Evolutionary conservation across 2,113 vertebrate genomes (phyloP), one percentile per base, ranked within the genome.

Genomic region (Corythoichthys intestinalis): DNA sequence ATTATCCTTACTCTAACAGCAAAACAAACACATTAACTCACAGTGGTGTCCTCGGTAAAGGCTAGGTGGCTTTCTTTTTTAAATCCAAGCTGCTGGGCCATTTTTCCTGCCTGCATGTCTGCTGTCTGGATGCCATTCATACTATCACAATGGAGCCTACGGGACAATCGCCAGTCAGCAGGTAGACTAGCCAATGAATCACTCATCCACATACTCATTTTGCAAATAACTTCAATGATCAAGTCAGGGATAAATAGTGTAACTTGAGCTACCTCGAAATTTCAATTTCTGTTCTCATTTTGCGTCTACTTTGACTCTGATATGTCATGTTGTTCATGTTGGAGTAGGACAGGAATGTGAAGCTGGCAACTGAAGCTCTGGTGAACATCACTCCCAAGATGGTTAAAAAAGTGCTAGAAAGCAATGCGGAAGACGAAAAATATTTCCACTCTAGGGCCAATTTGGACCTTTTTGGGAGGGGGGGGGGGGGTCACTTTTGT

Each of bases 31-130:
- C 77, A 7, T 65, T 14, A 50, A 80, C 82, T 79, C 66, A 70
- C 75, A 60, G 71, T 5, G n/a, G 61, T 64, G 65, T 85, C 88
- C 66, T 80, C 79, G 62, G 82, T 48, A 61, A 86, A 76, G 34
- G 84, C 76, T 50, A 86, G 83, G 72, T 79, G 85, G 62, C 85
- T 78, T 72, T 83, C 83, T 67, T 83, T 70, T 64, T 83, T 80
- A 49, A 78, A 71, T 73, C 66, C 66, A 44, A 57, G 79, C 71
- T 79, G 73, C 64, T 69, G 76, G 76, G 67, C 74, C 49, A 76
- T 78, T 74, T 69, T 83, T 75, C 72, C 82, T 76, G 81, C 57
- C 77, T 71, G 70, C 74, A 80, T 48, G 63, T 81, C 50, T 52
- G 9, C 76, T 59, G 75, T 73, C 75, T 88, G 87, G 72, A 85